These are phyloP conservation scores for Shargacucullia verbasci DNA, from an alignment of 2,888 invertebrate genomes.

Conservation along the genomic window DNA sequence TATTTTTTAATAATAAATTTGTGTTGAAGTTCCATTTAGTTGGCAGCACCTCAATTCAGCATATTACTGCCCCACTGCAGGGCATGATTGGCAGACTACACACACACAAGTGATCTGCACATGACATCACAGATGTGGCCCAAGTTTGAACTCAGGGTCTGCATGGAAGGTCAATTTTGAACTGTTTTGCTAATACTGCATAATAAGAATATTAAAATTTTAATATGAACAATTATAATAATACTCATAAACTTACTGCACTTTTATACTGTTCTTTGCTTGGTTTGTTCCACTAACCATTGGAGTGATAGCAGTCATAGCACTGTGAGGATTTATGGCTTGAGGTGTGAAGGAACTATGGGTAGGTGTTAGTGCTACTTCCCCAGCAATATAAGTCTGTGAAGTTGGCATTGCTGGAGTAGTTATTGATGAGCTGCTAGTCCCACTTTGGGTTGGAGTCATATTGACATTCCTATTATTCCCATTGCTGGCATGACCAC, in stretches of 20 bases:
- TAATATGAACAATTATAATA: neutral
- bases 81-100: too few relatives aligned
- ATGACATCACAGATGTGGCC: too few relatives aligned
- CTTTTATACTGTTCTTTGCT: slow-evolving; percentile 89
- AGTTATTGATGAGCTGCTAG: slow-evolving; percentile 23
- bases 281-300: slow-evolving; percentile 87
- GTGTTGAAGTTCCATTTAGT: too few relatives aligned
- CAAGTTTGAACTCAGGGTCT: too few relatives aligned
- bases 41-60: too few relatives aligned
- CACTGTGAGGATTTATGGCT: slow-evolving; percentile 86
- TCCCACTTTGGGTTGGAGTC: slow-evolving; percentile 28
- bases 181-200: too few relatives aligned
- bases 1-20: too few relatives aligned
- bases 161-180: too few relatives aligned
- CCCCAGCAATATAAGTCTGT: slow-evolving; percentile 69
- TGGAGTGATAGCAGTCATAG: slow-evolving; percentile 86
- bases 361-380: slow-evolving; percentile 81
- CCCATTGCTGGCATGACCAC: slow-evolving; percentile 7
- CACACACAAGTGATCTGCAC: too few relatives aligned
- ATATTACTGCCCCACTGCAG: too few relatives aligned
- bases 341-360: slow-evolving; percentile 79
- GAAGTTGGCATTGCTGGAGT: slow-evolving; percentile 51
- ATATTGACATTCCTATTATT: slow-evolving; percentile 9
- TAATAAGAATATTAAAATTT: too few relatives aligned
- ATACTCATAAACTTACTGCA: slow-evolving; percentile 84